Percentiles rank a stretch among this genome's conserved stretches.
Conservation (phyloP, 2,888 invertebrate genomes). For the Lasioglossum leucozonium region DNA sequence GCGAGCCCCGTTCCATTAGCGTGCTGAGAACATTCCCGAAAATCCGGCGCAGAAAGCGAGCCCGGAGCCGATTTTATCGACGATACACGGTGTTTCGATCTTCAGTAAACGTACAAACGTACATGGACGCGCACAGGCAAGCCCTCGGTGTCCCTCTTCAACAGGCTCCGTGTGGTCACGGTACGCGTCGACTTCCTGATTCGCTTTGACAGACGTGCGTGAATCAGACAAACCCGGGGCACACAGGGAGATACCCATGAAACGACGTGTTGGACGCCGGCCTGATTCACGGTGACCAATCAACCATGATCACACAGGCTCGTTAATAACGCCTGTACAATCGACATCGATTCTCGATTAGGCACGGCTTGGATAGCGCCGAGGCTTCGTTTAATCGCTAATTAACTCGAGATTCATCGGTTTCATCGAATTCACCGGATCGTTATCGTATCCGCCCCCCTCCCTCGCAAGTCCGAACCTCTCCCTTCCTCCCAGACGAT, state of each 20-base stretch:
- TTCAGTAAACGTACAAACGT: slow-evolving; percentile 59
- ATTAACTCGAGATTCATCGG: slow-evolving; percentile 72
- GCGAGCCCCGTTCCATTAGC: slow-evolving; percentile 3
- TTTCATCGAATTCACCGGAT: slow-evolving; percentile 60
- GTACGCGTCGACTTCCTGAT: slow-evolving; percentile 68
- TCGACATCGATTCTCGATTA: slow-evolving; percentile 72
- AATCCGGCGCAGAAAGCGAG: slow-evolving; percentile 44
- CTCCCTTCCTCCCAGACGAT: too few relatives aligned
- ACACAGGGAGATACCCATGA: slow-evolving; percentile 64
- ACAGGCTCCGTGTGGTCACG: slow-evolving; percentile 44
- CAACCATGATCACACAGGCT: slow-evolving; percentile 66
- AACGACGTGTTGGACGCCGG: slow-evolving; percentile 69
- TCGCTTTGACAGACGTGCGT: slow-evolving; percentile 73
- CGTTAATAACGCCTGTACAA: slow-evolving; percentile 72
- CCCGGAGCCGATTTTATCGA: slow-evolving; percentile 41
- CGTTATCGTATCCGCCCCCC: slow-evolving; percentile 35
- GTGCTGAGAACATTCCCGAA: slow-evolving; percentile 35
- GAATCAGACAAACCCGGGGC: slow-evolving; percentile 70
- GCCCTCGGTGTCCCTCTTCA: slow-evolving; percentile 32
- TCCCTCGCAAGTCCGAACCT: neutral
- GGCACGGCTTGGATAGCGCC: slow-evolving; percentile 52
- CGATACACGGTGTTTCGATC: slow-evolving; percentile 63
- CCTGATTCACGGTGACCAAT: slow-evolving; percentile 71
- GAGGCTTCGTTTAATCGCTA: slow-evolving; percentile 75
- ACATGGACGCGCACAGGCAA: neutral